phyloP scores from a whole-genome alignment of 2,113 vertebrate genomes.

The Arizona elegans region DNA sequence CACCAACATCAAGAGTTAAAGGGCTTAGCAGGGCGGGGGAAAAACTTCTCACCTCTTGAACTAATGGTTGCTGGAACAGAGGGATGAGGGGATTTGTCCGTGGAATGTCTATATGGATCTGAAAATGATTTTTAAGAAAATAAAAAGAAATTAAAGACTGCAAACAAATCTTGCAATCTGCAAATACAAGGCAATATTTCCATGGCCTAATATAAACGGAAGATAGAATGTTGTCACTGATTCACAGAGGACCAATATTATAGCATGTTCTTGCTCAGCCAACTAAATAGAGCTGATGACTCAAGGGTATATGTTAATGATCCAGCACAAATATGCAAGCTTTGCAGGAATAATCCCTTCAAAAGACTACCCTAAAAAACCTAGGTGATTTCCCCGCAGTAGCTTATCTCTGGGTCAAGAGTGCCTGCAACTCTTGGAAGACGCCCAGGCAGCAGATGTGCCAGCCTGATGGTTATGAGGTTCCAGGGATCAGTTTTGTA shows the following conservation, averaged over 20 bases:
- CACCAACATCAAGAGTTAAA: neutral
- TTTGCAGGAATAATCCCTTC: neutral
- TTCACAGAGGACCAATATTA: neutral
- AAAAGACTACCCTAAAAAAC: neutral
- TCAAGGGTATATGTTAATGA: neutral
- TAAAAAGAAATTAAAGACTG: constrained; percentile 4
- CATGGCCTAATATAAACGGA: neutral
- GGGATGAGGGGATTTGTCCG: constrained; percentile 97
- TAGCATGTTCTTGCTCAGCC: neutral
- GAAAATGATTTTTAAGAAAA: constrained; percentile 49
- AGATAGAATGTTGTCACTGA: neutral
- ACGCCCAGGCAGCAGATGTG: neutral
- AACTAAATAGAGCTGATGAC: neutral
- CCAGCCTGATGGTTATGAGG: neutral
- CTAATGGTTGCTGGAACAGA: constrained; percentile 92
- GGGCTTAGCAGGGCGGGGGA: accelerated
- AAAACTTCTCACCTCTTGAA: constrained; percentile 87
- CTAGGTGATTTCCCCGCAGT: neutral
- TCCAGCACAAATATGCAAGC: neutral
- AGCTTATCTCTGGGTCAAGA: neutral
- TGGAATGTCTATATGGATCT: constrained; percentile 99
- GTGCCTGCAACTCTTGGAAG: neutral
- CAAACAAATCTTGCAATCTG: neutral
- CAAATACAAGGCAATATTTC: neutral
- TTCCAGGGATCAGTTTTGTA: neutral